Evolutionary conservation across 2,113 vertebrate genomes (phyloP).

Genomic region (Poicephalus meyeri): DNA sequence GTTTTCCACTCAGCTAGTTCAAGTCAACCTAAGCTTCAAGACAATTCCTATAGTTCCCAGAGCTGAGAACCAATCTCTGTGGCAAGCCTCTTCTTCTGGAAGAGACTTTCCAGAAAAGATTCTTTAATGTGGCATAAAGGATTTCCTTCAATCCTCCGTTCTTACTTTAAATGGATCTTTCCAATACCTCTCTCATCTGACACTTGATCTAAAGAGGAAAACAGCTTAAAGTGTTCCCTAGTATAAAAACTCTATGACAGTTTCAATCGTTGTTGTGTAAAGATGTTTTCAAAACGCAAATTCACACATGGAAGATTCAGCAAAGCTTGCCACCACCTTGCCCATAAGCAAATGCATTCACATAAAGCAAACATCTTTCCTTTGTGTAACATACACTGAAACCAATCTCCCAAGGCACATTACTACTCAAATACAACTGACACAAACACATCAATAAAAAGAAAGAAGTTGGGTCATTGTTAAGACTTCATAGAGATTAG

Average conservation of each 20-base stretch:
- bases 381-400: not conserved
- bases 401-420: not conserved
- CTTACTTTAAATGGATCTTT: not conserved
- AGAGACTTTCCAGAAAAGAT: not conserved
- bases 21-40: not conserved
- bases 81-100: not conserved
- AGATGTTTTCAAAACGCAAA: not conserved
- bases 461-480: not conserved
- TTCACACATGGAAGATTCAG: not conserved
- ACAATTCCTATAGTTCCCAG: not conserved
- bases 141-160: not conserved
- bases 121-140: not conserved
- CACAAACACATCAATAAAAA: not conserved
- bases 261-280: not conserved
- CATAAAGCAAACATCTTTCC: not conserved
- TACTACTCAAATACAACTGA: not conserved
- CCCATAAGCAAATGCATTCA: not conserved
- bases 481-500: not conserved
- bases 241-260: not conserved
- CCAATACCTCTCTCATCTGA: not conserved
- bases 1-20: not conserved
- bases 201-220: not conserved
- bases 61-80: not conserved
- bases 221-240: not conserved
- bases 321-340: not conserved